Percentiles rank a stretch among this genome's conserved stretches.
Conservation (phyloP, 2,888 invertebrate species). For the Hirtodrosophila histrioides region DNA sequence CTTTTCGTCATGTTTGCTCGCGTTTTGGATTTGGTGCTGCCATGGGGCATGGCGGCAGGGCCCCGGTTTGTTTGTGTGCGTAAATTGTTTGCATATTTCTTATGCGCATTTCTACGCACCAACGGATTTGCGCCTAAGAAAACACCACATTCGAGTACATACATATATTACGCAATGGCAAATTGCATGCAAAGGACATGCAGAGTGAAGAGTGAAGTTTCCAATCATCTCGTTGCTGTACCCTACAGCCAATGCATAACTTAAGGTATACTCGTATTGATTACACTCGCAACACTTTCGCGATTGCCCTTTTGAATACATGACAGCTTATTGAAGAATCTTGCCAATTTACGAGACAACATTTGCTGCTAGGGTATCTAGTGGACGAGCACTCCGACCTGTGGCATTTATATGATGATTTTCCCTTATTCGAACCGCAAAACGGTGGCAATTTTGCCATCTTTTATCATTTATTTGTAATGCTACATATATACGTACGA, state of each 20-base stretch:
- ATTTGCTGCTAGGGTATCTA: conserved; percentile 8
- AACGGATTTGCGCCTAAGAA: conserved; percentile 57
- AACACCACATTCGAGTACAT: conserved; percentile 19
- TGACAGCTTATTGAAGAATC: too few species aligned
- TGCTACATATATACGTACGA: conserved; percentile 5
- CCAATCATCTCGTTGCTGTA: conserved; percentile 49
- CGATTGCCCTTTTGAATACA: too few species aligned
- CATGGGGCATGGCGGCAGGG: background rate
- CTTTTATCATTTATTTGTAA: conserved; percentile 59
- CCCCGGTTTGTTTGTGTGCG: conserved; percentile 21
- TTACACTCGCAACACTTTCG: too few species aligned
- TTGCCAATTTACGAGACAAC: too few species aligned
- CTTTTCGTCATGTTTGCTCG: conserved; percentile 19
- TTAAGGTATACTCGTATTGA: background rate
- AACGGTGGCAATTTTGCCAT: conserved; percentile 55
- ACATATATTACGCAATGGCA: conserved; percentile 4
- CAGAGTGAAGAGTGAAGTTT: conserved; percentile 26
- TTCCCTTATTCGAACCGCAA: conserved; percentile 25
- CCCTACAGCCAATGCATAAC: background rate
- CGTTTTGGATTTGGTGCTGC: conserved; percentile 19
- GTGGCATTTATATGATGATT: conserved; percentile 1
- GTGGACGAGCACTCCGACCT: background rate
- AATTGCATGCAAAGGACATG: conserved; percentile 30
- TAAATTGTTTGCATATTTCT: conserved; percentile 67
- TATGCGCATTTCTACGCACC: conserved; percentile 57